phyloP scores from a whole-genome alignment of 2,113 vertebrate genomes.

The Salvelinus alpinus region DNA sequence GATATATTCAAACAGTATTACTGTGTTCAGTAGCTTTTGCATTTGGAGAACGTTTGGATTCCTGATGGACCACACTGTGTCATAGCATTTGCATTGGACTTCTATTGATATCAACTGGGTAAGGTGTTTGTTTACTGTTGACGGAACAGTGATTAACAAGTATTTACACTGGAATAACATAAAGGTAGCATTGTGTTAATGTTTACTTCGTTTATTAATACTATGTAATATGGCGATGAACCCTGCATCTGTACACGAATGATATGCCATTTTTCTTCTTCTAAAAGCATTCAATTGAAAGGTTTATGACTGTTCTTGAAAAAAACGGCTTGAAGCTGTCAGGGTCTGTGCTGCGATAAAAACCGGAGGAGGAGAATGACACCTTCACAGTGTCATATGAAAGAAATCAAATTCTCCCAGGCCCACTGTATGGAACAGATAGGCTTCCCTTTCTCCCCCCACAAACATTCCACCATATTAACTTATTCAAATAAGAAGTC shows the following conservation, averaged over 20 bases:
- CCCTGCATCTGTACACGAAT: constrained; percentile 54
- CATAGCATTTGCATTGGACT: neutral
- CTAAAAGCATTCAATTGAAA: constrained; percentile 52
- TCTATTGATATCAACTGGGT: neutral
- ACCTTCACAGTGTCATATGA: constrained; percentile 86
- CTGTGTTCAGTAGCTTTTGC: too few species aligned
- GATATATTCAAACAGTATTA: neutral
- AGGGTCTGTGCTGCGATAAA: constrained; percentile 82
- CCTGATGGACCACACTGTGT: neutral
- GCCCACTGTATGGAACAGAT: constrained; percentile 87
- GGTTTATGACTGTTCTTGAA: constrained; percentile 61
- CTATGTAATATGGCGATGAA: constrained; percentile 53
- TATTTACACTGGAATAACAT: constrained; percentile 51
- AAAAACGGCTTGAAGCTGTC: constrained; percentile 83
- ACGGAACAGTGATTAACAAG: constrained; percentile 49
- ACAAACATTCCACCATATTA: constrained; percentile 83
- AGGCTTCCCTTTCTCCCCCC: constrained; percentile 69
- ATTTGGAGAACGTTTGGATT: neutral
- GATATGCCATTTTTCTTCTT: constrained; percentile 65
- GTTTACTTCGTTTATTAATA: constrained; percentile 56
- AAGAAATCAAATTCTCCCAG: constrained; percentile 82
- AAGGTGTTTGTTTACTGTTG: constrained; percentile 23
- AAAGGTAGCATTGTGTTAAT: constrained; percentile 47
- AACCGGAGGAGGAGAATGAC: constrained; percentile 84
- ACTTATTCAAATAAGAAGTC: constrained; percentile 91